A percentile compares a stretch with the other conserved stretches of the same genome.
Evolutionary conservation across 2,797 vertebrate species (phyloP).

Genomic region (Ceryle rudis): DNA sequence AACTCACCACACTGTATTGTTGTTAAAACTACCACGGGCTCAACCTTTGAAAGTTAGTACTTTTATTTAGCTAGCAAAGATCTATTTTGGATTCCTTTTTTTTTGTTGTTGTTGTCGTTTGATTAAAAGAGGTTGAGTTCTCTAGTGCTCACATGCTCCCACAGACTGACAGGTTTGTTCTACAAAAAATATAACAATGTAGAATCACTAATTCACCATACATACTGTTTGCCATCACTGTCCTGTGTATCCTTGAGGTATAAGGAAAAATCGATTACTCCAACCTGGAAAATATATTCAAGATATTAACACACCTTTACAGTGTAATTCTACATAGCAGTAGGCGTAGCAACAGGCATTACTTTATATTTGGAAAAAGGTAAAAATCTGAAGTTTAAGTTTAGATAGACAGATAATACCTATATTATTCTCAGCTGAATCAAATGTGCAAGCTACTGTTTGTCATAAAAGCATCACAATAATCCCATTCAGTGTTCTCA

Average conservation of each 20-base stretch:
- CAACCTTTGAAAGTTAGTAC: neutral
- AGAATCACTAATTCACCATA: conserved; percentile 21
- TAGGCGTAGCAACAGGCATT: neutral
- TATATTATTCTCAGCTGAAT: neutral
- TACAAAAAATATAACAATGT: neutral
- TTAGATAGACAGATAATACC: neutral
- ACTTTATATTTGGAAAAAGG: neutral
- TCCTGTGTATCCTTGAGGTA: conserved; percentile 92
- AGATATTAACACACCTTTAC: neutral
- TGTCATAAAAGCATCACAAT: neutral
- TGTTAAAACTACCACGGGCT: neutral
- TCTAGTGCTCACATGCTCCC: neutral
- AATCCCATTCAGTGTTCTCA: neutral
- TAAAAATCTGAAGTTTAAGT: neutral
- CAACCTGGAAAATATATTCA: conserved; percentile 84
- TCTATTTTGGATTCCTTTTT: neutral
- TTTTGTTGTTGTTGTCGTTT: neutral
- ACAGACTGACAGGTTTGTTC: neutral
- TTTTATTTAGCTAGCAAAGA: neutral
- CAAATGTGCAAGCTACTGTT: neutral
- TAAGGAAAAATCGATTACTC: conserved; percentile 96
- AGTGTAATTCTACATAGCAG: neutral
- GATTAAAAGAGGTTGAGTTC: neutral
- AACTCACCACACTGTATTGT: neutral
- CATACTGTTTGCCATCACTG: conserved; percentile 90